These are phyloP conservation scores for Mareca penelope DNA, from an alignment of 2,797 vertebrate genomes.

Conservation along the genomic window DNA sequence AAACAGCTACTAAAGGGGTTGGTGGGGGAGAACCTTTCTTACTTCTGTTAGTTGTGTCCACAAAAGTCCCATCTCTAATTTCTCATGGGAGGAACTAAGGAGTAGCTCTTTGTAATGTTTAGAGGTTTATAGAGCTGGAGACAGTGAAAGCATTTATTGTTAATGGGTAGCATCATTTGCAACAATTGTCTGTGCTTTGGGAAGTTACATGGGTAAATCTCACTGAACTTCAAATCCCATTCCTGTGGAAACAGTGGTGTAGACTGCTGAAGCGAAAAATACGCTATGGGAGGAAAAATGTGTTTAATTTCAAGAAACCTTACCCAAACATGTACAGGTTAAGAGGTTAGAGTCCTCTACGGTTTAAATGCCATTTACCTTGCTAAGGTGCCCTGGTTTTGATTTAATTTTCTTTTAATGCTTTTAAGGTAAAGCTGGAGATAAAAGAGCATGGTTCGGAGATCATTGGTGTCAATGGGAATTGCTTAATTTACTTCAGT, in stretches of 20 bases:
- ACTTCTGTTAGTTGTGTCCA: constrained; percentile 36
- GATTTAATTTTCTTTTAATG: neutral
- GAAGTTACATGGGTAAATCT: constrained; percentile 42
- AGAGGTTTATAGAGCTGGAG: constrained; percentile 53
- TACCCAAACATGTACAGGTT: neutral
- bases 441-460: neutral
- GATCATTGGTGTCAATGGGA: neutral
- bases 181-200: constrained; percentile 59
- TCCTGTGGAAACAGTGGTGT: neutral
- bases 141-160: constrained; percentile 50
- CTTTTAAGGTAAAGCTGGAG: neutral
- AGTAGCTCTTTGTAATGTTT: constrained; percentile 47
- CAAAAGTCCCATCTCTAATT: constrained; percentile 46
- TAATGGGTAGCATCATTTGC: constrained; percentile 63
- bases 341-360: neutral
- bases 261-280: constrained; percentile 1
- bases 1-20: constrained; percentile 47
- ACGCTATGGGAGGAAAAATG: neutral
- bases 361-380: neutral
- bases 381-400: neutral
- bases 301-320: constrained; percentile 12
- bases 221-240: neutral
- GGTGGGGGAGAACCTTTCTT: neutral
- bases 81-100: constrained; percentile 30
- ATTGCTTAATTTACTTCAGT: neutral